These are phyloP conservation scores for Serinus canaria DNA, from an alignment of 2,113 vertebrate genomes.

Conservation along the genomic window DNA sequence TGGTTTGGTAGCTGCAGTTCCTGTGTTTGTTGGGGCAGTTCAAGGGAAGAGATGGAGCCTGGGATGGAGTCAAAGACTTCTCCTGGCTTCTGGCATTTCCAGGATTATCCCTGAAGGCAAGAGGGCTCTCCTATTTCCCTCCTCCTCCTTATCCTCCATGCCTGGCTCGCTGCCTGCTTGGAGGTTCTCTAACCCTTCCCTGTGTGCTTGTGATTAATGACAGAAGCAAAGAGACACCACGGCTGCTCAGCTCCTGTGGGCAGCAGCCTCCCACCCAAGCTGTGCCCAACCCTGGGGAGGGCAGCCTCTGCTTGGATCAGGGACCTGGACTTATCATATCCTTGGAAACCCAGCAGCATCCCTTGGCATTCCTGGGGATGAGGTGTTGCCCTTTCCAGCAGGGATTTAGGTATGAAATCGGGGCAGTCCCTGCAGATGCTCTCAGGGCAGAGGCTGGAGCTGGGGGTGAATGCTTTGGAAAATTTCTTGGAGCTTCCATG, in stretches of 20 bases:
- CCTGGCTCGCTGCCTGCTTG: not conserved
- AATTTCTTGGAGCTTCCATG: not conserved
- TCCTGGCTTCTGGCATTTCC: not conserved
- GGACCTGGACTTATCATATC: not conserved
- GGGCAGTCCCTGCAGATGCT: not conserved
- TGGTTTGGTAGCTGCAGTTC: not conserved
- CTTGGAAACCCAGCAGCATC: not conserved
- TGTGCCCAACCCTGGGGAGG: not conserved
- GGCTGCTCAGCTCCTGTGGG: conserved; percentile 31
- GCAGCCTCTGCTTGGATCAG: not conserved
- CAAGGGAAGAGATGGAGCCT: not conserved
- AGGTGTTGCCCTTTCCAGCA: not conserved
- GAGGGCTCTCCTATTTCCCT: not conserved
- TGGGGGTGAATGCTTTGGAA: not conserved
- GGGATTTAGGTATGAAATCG: not conserved
- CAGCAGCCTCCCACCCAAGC: conserved; percentile 23
- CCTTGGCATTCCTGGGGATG: not conserved
- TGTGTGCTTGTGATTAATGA: conserved; percentile 66
- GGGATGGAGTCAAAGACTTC: not conserved
- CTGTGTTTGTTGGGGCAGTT: not conserved
- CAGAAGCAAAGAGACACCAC: conserved; percentile 40
- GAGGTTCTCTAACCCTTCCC: conserved; percentile 52
- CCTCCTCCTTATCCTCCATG: not conserved
- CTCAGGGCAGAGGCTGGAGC: not conserved
- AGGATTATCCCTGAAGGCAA: not conserved